Base-by-base conservation (phyloP, 2,113 vertebrate species). In the Cololabis saira region DNA sequence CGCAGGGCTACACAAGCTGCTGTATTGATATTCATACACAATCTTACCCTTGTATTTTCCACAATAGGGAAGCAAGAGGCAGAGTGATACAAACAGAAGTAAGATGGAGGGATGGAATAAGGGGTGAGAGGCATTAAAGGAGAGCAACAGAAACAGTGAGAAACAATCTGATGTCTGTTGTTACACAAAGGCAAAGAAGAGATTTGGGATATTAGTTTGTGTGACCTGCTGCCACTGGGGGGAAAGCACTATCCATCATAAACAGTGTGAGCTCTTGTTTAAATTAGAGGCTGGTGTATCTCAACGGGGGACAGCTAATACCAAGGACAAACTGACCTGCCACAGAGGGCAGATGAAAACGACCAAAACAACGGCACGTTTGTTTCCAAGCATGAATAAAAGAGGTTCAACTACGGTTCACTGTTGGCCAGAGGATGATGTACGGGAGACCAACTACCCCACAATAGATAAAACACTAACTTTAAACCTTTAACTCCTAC, bases 201-300 rank as follows among this genome's bases (percentile, higher is more conserved):
- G 43, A 72, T 74, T 57, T 42, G 24, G 45, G 75, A 81, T 85
- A 82, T 87, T 81, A 83, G 76, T 71, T 49, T 18, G 42, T 45
- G 69, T 84, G 84, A 86, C 80, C 80, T 62, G 47, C 76, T 88
- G 85, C 74, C 79, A 62, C 78, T 70, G 45, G 51, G 54, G 67
- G 62, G 67, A 77, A 53, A 76, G 72, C 69, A 13, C 71, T 82
- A 90, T 92, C 74, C 78, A 90, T 90, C 87, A 87, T 71, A 71
- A 80, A 76, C 56, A 47, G 16, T 24, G 54, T 63, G 57, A 77
- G 61, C 67, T 71, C 66, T 40, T 57, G 50, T 69, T 73, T 79
- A 57, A 71, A 82, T 79, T 54, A 75, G 27, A 80, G 56, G 53
- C 43, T 42, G 57, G 41, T 52, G 18, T 40, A 41, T 56, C 49